Evolutionary conservation across 2,113 vertebrate genomes (phyloP), one percentile per base, ranked within the genome.

Genomic region (Theristicus caerulescens): DNA sequence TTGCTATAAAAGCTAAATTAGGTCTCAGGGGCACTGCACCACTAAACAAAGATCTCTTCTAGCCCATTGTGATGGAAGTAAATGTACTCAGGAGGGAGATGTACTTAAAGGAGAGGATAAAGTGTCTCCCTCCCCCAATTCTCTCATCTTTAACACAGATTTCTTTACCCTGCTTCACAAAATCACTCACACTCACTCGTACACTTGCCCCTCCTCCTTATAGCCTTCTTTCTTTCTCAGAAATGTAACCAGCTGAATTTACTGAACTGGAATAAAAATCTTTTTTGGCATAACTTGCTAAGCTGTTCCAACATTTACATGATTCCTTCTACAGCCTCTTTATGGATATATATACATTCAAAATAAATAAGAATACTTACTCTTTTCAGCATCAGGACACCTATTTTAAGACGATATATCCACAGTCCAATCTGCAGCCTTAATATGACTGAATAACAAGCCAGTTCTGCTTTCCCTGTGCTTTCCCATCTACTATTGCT

Each of bases 1-100:
- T 97, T 98, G 92, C 97, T 98, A 95, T 97, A 98, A 98, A 98
- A 98, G 97, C 97, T 98, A 98, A 98, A 98, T 98, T 98, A 98
- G 96, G 93, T 98, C 98, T 98, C 98, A 96, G 95, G 97, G 94
- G 97, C 94, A 97, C 96, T 82, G 96, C 96, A 96, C 89, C 92
- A 96, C 97, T 95, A 98, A 98, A 98, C 96, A 97, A 98, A 97
- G 97, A 97, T 97, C 96, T 98, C 93, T 97, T 95, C 97, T 97
- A 91, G 96, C 94, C 96, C 97, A 97, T 96, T 98, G 97, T 98
- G 93, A 97, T 96, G 95, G 97, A 98, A 97, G 97, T 95, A 98
- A 98, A 98, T 95, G 96, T 91, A 96, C 97, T 97, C 97, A 93
- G 96, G 96, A 98, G 96, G 86, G 88, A 98, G 73, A 97, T 89